Conservation (phyloP, 2,113 vertebrate species). For the Vidua chalybeata region DNA sequence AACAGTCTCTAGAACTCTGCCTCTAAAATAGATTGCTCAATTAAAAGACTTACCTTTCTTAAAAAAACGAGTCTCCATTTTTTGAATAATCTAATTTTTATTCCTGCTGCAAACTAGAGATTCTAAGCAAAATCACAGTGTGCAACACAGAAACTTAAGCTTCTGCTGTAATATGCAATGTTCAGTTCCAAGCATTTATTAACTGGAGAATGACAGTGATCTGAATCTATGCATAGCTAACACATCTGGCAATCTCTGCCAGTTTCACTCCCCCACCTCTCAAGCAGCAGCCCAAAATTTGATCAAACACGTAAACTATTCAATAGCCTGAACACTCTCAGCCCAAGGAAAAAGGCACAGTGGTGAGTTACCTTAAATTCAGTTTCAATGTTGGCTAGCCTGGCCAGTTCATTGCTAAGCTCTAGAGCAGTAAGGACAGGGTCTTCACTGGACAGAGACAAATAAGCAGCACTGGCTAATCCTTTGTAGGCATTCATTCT, state of each 20-base stretch:
- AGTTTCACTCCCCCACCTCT: not conserved
- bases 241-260: not conserved
- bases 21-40: not conserved
- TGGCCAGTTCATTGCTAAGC: conserved; percentile 95
- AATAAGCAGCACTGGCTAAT: conserved; percentile 92
- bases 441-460: conserved; percentile 95
- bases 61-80: not conserved
- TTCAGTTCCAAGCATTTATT: not conserved
- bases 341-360: not conserved
- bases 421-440: conserved; percentile 93
- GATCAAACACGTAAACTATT: not conserved
- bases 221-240: not conserved
- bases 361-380: conserved; percentile 93
- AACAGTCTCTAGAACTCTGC: not conserved
- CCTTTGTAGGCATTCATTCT: conserved; percentile 98
- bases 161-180: not conserved
- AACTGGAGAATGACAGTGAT: not conserved
- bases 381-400: conserved; percentile 97
- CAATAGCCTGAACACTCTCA: not conserved
- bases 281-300: not conserved
- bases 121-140: not conserved
- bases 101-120: not conserved
- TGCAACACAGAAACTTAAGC: not conserved
- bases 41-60: conserved; percentile 19
- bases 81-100: not conserved